A percentile compares a stretch with the other conserved stretches of the same genome.
These are phyloP conservation scores for Portunus trituberculatus DNA, from an alignment of 1,140 invertebrate species.

Conservation along the genomic window DNA sequence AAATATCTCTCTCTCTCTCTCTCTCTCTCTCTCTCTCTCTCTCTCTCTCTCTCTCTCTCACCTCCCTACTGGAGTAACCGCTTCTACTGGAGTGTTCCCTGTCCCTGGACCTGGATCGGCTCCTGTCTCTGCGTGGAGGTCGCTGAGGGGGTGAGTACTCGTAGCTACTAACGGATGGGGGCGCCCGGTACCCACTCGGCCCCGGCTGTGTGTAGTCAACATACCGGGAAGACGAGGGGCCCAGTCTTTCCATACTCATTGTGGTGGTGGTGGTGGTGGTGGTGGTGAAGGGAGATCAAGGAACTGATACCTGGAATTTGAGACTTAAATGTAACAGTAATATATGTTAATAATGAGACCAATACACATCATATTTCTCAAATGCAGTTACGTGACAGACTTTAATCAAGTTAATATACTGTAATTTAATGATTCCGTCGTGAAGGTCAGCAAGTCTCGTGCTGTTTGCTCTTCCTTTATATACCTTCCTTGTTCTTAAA, in stretches of 20 bases:
- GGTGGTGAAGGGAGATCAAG: not conserved
- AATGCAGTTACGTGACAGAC: too few species aligned
- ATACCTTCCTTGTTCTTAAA: too few species aligned
- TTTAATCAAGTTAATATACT: too few species aligned
- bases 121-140: conserved; percentile 8
- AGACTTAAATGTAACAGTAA: too few species aligned
- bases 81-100: not conserved
- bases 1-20: not conserved
- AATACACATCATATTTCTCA: too few species aligned
- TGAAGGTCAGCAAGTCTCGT: too few species aligned
- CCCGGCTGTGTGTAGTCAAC: conserved; percentile 62
- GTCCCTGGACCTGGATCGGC: conserved; percentile 32
- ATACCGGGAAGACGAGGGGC: conserved; percentile 49
- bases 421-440: too few species aligned
- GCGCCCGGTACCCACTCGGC: conserved; percentile 53
- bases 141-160: conserved; percentile 54
- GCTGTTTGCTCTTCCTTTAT: too few species aligned
- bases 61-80: conserved; percentile 54
- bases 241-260: conserved; percentile 60
- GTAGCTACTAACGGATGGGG: conserved; percentile 62
- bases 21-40: not conserved
- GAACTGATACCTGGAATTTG: too few species aligned
- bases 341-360: too few species aligned
- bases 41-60: not conserved
- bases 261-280: not conserved